These are phyloP conservation scores for Tor tambroides DNA, from an alignment of 2,113 vertebrate genomes.

Conservation along the genomic window DNA sequence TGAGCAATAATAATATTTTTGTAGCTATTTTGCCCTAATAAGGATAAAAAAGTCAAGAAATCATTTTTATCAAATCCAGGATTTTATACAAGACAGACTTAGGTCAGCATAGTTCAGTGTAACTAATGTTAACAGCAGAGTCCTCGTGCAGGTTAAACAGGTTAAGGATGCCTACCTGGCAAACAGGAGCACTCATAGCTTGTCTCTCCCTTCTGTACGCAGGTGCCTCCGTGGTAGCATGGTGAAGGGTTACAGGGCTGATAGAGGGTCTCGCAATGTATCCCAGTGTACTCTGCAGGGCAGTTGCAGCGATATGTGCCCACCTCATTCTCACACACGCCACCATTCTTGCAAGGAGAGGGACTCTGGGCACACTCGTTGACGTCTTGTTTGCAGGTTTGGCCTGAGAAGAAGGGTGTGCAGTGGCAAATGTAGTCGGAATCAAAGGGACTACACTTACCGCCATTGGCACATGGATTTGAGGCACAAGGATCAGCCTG, in stretches of 20 bases:
- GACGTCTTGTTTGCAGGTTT: conserved; percentile 89
- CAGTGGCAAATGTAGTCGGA: conserved; percentile 85
- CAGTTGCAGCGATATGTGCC: conserved; percentile 89
- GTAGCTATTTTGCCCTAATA: no score
- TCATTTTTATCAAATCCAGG: neutral
- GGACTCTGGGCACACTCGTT: conserved; percentile 82
- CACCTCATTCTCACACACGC: conserved; percentile 85
- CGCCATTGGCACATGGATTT: conserved; percentile 92
- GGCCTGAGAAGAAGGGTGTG: conserved; percentile 83
- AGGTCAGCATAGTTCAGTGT: neutral
- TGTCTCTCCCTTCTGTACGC: conserved; percentile 89
- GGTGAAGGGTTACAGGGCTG: conserved; percentile 94
- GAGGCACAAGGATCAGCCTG: conserved; percentile 93
- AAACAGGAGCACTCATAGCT: conserved; percentile 93
- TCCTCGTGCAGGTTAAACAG: neutral
- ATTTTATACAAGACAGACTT: neutral
- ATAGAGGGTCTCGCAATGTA: conserved; percentile 87
- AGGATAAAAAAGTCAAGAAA: neutral
- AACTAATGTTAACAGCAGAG: no score
- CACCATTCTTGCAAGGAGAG: conserved; percentile 82
- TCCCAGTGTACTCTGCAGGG: conserved; percentile 80
- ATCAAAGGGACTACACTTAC: conserved; percentile 85
- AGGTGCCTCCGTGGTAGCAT: conserved; percentile 94
- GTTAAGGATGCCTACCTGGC: conserved; percentile 82
- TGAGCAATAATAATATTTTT: neutral